A percentile compares a stretch with the other conserved stretches of the same genome.
phyloP scores from a whole-genome alignment of 1,140 invertebrate species.

The Penaeus vannamei region DNA sequence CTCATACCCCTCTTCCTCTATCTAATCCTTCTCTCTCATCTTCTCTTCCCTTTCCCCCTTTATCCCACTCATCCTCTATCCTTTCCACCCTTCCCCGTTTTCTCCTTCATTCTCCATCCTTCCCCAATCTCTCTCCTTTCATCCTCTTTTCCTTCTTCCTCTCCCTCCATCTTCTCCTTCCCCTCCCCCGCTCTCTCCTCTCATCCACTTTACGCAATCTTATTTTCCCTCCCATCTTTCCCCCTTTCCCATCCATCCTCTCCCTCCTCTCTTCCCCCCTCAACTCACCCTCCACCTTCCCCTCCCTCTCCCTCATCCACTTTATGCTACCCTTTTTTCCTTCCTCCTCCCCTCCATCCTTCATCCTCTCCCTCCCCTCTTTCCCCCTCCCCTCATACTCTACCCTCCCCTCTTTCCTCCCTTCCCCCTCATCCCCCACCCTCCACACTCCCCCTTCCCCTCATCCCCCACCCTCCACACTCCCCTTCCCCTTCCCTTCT shows the following conservation, averaged over 20 bases:
- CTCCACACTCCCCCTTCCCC: no score
- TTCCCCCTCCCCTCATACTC: no score
- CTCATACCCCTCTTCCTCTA: no score
- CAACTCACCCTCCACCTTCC: no score
- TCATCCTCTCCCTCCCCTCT: background rate
- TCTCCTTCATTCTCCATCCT: background rate
- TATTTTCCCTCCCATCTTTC: no score
- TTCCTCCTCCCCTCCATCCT: background rate
- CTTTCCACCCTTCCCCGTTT: background rate
- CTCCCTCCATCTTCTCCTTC: background rate
- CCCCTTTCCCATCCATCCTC: background rate
- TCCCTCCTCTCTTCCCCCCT: background rate
- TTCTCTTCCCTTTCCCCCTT: background rate
- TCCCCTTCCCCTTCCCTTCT: no score
- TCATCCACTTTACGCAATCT: background rate
- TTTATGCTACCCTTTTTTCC: background rate
- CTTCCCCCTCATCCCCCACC: no score
- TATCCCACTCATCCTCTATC: background rate
- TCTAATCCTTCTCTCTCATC: no score
- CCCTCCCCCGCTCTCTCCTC: background rate
- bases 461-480: no score
- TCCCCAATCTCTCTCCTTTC: background rate
- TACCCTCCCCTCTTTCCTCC: background rate
- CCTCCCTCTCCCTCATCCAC: background rate
- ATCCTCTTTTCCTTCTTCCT: background rate